Base-by-base conservation (phyloP, 2,797 vertebrate species). In the Catostomus latipinnis region DNA sequence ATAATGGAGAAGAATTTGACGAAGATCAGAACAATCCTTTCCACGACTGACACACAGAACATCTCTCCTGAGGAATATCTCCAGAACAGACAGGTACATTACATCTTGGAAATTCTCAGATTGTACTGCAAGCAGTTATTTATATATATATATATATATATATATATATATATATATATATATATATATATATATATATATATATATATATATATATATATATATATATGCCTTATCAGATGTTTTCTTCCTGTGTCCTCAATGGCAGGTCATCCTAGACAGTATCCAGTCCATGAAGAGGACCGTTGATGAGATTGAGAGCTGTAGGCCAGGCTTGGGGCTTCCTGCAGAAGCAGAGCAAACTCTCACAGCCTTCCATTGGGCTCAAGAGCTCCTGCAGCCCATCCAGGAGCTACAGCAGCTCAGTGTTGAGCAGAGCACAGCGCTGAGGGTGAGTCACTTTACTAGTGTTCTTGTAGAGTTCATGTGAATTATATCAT, bases 21-120 rank as follows among this genome's bases (percentile, higher is more conserved):
- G 0, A 96, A 96, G 90, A 97, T 99, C 86, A 92, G 88, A 91
- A 88, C 89, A 1, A 96, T 98, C 84, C 88, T 98, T 58, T 94
- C 94, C 50, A 95, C 95, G 14, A 86, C 94, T 81, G 95, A 97
- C 67, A 86, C 94, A 50, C 81, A 93, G 71, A 89, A 93, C 68
- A 92, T 96, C 78, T 89, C 94, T 49, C 90, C 92, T 16, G 89
- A 86, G 54, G 96, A 98, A 68, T 95, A 96, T 86, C 91, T 97
- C 53, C 92, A 92, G 12, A 94, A 96, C 88, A 91, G 94, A 50
- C 91, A 97, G 96, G 98, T 97, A 82, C 84, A 18, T 3, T 18
- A 22, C 2, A 0, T 43, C 14, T 0, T n/a, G 11, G 43, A 8
- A 18, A 18, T 45, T 8, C 3, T 54, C 18, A 14, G 6, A 61